Evolutionary conservation across 2,113 vertebrate genomes (phyloP), one percentile per base, ranked within the genome.

Genomic region (Gopherus flavomarginatus): DNA sequence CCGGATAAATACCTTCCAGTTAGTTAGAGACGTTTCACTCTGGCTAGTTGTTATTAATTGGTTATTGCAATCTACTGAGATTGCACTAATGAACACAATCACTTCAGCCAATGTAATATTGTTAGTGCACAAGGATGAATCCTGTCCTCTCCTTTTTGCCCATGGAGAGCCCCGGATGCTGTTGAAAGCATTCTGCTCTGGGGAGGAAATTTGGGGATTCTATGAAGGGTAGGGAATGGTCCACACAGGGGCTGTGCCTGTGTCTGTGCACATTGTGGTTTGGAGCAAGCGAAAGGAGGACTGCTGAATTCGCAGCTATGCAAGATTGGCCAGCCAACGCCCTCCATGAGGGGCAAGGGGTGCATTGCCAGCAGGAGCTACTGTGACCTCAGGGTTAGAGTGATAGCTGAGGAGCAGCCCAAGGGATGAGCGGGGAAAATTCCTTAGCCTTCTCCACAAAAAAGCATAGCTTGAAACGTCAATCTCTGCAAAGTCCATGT

Each of bases 401-500:
- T 44, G 11, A 1, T 17, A 3, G 0, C 22, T 19, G 3, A 77
- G 50, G 77, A 81, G 86, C 59, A 3, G 3, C 52, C 65, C 78
- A 1, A 16, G 1, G 6, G 82, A 59, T 27, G 19, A 93, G 87
- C 1, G 0, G 53, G 86, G 62, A 81, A 62, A 90, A 92, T 47
- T 47, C 81, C 35, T 65, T 11, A 83, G 57, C 57, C 62, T 86
- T 85, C 78, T 96, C 87, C 26, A 38, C 93, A 91, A 83, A 86
- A 94, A 92, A 29, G 35, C 35, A n/a, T n/a, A 69, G 35, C 72
- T 93, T 27, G 62, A 95, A 97, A 97, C 83, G 86, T 93, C 92
- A 92, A 93, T 89, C 95, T 95, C 87, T 96, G 97, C 96, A 96
- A 95, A 95, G 92, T 92, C 94, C 91, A 85, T 5, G 87, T 91